Evolutionary conservation across 2,888 invertebrate species (phyloP).

Genomic region (Timandra comae): DNA sequence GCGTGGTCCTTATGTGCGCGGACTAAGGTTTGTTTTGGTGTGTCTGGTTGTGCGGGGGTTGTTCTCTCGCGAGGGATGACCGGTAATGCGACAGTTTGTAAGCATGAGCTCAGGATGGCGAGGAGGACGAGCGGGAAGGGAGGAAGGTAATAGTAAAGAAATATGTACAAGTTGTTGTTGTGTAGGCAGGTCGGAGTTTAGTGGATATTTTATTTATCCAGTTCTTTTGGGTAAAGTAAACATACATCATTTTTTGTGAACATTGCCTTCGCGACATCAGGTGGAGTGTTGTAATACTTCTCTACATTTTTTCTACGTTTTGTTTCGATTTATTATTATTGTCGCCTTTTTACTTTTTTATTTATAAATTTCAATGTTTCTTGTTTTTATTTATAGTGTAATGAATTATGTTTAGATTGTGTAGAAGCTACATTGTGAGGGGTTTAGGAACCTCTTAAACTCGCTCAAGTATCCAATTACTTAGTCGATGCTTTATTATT

Average conservation of each 20-base stretch:
- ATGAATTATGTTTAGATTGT: too few relatives aligned
- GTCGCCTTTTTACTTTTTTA: too few relatives aligned
- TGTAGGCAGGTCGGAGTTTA: slow-evolving; percentile 36
- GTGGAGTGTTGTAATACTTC: slow-evolving; percentile 6
- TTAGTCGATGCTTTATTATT: too few relatives aligned
- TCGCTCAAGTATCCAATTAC: too few relatives aligned
- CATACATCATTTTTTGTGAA: slow-evolving; percentile 25
- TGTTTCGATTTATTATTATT: background rate
- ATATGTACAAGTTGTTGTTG: slow-evolving; percentile 66
- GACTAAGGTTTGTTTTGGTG: slow-evolving; percentile 39
- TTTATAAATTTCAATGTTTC: too few relatives aligned
- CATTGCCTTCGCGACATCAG: slow-evolving; percentile 15
- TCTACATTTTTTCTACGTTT: background rate
- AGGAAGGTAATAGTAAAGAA: slow-evolving; percentile 56
- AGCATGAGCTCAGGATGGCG: slow-evolving; percentile 67
- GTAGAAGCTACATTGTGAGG: too few relatives aligned
- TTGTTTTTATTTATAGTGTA: too few relatives aligned
- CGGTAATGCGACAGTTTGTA: slow-evolving; percentile 75
- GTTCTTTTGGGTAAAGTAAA: slow-evolving; percentile 29
- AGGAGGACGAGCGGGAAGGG: slow-evolving; percentile 29
- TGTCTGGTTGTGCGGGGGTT: slow-evolving; percentile 28
- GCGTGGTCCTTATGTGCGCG: slow-evolving; percentile 24
- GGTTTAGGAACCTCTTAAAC: too few relatives aligned
- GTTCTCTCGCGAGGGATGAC: slow-evolving; percentile 58
- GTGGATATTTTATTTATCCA: slow-evolving; percentile 53